These are phyloP conservation scores for Sander vitreus DNA, from an alignment of 2,113 vertebrate species.

Conservation along the genomic window DNA sequence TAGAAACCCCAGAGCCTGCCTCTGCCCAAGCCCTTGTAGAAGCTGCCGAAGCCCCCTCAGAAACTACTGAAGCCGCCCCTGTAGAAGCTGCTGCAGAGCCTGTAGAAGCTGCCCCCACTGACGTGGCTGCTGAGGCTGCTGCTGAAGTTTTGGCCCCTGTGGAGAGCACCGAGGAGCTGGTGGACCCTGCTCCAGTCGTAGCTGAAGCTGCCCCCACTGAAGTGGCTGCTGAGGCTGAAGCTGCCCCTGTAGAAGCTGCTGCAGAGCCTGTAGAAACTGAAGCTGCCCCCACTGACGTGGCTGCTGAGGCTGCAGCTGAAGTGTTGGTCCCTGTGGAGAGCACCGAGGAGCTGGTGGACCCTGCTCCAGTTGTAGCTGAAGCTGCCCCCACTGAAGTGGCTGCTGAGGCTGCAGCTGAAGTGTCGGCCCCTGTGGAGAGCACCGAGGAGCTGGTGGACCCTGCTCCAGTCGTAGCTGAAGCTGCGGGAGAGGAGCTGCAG, in stretches of 20 bases:
- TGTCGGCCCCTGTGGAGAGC: conserved; percentile 16
- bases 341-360: conserved; percentile 57
- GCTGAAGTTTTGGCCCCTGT: conserved; percentile 27
- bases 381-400: conserved; percentile 17
- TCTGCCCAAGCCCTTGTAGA: conserved; percentile 5
- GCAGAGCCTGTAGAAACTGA: conserved; percentile 34
- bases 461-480: conserved; percentile 51
- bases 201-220: conserved; percentile 42
- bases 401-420: conserved; percentile 36
- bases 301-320: conserved; percentile 36
- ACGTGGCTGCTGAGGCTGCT: conserved; percentile 2
- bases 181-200: conserved; percentile 51
- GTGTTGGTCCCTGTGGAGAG: conserved; percentile 17
- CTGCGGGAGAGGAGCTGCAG: conserved; percentile 67
- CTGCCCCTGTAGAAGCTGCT: not conserved
- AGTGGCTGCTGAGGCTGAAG: conserved; percentile 2
- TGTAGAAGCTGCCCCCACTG: not conserved
- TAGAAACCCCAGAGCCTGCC: not conserved
- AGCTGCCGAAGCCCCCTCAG: not conserved
- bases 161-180: conserved; percentile 49
- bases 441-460: conserved; percentile 58
- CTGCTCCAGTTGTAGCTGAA: conserved; percentile 51
- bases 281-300: conserved; percentile 22
- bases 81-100: not conserved
- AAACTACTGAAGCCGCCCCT: not conserved